Conservation (phyloP, 1,140 invertebrate genomes). For the Drosophila pruinosa region DNA sequence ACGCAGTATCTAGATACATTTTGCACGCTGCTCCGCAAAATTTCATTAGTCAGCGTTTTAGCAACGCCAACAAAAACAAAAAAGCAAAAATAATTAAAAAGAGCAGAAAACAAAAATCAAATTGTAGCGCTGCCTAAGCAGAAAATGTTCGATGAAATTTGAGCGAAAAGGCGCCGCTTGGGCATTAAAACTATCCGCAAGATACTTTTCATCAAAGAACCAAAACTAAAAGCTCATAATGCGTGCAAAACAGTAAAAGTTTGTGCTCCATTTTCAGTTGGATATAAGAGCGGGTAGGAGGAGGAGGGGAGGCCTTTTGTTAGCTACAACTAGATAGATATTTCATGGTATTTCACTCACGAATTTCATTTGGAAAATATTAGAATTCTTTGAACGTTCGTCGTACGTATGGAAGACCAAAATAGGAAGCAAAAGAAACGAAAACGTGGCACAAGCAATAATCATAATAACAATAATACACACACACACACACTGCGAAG, state of each 20-base stretch:
- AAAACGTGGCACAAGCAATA: constrained; percentile 67
- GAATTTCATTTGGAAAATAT: constrained; percentile 76
- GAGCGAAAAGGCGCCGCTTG: constrained; percentile 28
- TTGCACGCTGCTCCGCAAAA: constrained; percentile 9
- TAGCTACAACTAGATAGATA: constrained; percentile 32
- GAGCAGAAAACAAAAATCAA: constrained; percentile 33
- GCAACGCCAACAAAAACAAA: constrained; percentile 43
- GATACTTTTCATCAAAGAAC: constrained; percentile 56
- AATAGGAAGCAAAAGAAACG: constrained; percentile 29
- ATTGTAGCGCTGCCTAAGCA: constrained; percentile 36
- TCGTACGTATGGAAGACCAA: constrained; percentile 31
- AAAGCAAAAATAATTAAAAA: constrained; percentile 64
- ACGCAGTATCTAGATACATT: constrained; percentile 22
- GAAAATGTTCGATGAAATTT: constrained; percentile 21
- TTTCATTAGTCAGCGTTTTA: constrained; percentile 58
- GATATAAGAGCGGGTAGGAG: neutral
- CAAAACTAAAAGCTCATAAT: constrained; percentile 50
- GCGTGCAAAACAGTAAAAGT: constrained; percentile 32
- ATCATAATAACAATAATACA: constrained; percentile 78
- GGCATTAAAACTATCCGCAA: constrained; percentile 34
- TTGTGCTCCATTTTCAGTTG: constrained; percentile 11
- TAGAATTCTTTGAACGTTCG: constrained; percentile 64
- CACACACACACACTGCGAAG: neutral
- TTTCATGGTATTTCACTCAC: constrained; percentile 75
- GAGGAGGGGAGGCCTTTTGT: constrained; percentile 35